Evolutionary conservation across 2,888 invertebrate species (phyloP).

Genomic region (Calameuta filiformis): DNA sequence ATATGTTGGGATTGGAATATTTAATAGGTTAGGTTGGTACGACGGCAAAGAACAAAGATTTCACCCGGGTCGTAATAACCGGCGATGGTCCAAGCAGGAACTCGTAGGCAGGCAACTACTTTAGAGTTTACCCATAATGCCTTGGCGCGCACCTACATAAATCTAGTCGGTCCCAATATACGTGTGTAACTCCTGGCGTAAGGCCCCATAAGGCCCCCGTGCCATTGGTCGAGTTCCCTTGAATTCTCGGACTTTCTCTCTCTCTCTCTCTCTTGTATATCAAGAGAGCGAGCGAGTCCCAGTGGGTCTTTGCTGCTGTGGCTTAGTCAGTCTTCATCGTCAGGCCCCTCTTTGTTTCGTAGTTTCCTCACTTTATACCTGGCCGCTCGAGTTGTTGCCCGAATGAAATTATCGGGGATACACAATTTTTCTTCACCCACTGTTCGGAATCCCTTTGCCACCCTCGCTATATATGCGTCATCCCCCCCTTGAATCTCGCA

Average conservation of each 20-base stretch:
- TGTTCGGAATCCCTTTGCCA: neutral
- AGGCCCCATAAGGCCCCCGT: conserved; percentile 12
- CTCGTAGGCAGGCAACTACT: conserved; percentile 19
- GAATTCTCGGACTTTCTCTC: conserved; percentile 16
- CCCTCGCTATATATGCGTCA: conserved; percentile 9
- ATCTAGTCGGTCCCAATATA: conserved; percentile 44
- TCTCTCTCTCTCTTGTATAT: conserved; percentile 8
- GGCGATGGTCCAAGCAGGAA: conserved; percentile 6
- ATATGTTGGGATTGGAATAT: no score
- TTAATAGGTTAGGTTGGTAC: neutral
- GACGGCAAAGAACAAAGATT: conserved; percentile 21
- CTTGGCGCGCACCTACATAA: conserved; percentile 43
- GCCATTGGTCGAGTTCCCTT: conserved; percentile 1
- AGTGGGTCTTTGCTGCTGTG: no score
- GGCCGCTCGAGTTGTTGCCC: conserved; percentile 24
- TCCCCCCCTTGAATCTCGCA: neutral
- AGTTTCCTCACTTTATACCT: conserved; percentile 27
- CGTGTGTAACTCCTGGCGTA: conserved; percentile 1
- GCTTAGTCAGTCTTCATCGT: neutral
- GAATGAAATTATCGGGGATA: conserved; percentile 35
- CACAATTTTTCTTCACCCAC: conserved; percentile 24
- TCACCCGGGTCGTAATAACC: conserved; percentile 12
- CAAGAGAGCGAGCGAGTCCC: no score
- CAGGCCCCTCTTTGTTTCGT: conserved; percentile 9
- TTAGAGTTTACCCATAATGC: conserved; percentile 19